Conservation (phyloP, 2,888 invertebrate genomes). For the Trachelus stipa region DNA sequence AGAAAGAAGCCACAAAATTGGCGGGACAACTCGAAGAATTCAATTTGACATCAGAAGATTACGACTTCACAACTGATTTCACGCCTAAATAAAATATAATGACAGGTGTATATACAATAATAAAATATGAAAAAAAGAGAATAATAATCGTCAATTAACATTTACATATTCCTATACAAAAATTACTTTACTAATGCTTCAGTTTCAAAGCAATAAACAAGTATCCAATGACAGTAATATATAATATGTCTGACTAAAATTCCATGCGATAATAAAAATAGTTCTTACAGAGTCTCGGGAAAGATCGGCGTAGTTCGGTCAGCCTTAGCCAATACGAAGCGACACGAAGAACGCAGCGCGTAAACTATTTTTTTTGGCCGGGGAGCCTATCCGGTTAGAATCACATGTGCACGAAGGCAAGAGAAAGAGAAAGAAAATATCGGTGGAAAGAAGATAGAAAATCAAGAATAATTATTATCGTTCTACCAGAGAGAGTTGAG, state of each 20-base stretch:
- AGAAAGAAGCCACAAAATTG: slow-evolving; percentile 75
- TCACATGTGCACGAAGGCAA: neutral
- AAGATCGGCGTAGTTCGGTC: neutral
- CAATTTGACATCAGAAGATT: slow-evolving; percentile 70
- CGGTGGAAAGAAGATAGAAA: neutral
- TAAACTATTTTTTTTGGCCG: neutral
- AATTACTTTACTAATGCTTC: neutral
- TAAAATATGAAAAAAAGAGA: neutral
- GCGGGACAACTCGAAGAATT: slow-evolving; percentile 76
- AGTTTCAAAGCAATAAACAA: neutral
- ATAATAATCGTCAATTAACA: neutral
- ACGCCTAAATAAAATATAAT: slow-evolving; percentile 20
- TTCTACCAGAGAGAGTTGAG: neutral
- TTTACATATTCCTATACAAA: neutral
- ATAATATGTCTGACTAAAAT: neutral
- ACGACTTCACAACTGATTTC: slow-evolving; percentile 75
- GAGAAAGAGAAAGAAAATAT: neutral
- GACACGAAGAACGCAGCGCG: neutral
- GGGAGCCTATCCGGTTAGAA: neutral
- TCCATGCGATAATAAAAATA: neutral
- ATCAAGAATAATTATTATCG: neutral
- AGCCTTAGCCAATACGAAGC: neutral
- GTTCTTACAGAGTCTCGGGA: neutral
- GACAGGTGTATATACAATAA: neutral
- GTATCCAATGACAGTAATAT: neutral